Base-by-base conservation (phyloP, 2,888 invertebrate genomes). In the Eupithecia dodoneata region DNA sequence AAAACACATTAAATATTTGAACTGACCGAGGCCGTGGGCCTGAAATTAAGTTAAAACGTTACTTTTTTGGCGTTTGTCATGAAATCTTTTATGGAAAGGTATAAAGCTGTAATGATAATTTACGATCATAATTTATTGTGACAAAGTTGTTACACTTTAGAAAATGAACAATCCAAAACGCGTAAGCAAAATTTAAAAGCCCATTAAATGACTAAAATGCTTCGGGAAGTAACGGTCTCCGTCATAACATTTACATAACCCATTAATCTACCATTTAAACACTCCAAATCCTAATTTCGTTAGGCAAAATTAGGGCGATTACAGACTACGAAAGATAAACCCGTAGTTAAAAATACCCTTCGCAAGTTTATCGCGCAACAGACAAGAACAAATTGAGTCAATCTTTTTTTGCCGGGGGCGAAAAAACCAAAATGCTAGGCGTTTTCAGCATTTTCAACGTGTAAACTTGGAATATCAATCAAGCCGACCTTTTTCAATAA, bases 301-400 rank as follows among this genome's bases (percentile, higher is more conserved):
- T 83, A 86, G 84, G 85, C 86, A 83, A 90, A 91, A 92, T 93
- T 91, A 92, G 87, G 85, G 85, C 88, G 90, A 92, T 92, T 90
- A 91, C 88, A 87, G 89, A 88, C 89, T 89, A 86, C 87, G 84
- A 89, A 90, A 92, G 91, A 93, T 92, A 93, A 94, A 93, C 92
- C 89, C 87, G 89, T 88, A 91, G 89, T 93, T 92, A 92, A 93
- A 93, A 94, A 92, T 89, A 90, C 87, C 89, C 90, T 89, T 87
- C 89, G 89, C 87, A 89, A 93, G 93, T 94, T 93, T 93, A 94
- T 93, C 93, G 92, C 91, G 89, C 89, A 89, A 89, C 93, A 90
- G 94, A 94, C 94, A 94, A 91, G 92, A 92, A 94, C 92, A 95
- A 95, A 94, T 94, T 89, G 93, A 93, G 94, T 93, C 94, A 92